Percentiles rank a stretch among this genome's conserved stretches.
These are phyloP conservation scores for Poeciliopsis presidionis DNA, from an alignment of 2,797 vertebrate species.

Conservation along the genomic window DNA sequence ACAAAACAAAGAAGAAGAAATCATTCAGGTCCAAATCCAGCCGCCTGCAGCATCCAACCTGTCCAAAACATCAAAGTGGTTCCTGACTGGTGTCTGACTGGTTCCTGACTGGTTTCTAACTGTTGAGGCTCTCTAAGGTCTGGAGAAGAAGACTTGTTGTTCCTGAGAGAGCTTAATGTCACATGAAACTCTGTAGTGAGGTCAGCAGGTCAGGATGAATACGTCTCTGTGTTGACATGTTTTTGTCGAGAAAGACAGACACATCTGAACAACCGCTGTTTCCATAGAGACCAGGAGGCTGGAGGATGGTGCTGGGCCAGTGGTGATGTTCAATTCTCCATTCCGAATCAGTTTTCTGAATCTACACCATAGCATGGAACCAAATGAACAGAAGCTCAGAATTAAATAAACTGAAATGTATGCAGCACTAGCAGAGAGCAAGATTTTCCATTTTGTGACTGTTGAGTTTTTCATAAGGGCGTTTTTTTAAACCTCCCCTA, in stretches of 20 bases:
- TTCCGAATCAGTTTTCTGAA: not conserved
- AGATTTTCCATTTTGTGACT: no score
- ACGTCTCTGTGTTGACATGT: conserved; percentile 1
- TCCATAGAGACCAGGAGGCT: not conserved
- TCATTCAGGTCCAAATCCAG: not conserved
- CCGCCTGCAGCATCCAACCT: not conserved
- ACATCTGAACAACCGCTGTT: not conserved
- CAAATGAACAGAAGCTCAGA: not conserved
- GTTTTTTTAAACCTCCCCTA: no score
- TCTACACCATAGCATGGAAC: not conserved
- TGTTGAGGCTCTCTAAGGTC: conserved; percentile 9
- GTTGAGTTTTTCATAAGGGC: no score
- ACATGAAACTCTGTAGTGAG: conserved; percentile 19
- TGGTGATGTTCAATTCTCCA: not conserved
- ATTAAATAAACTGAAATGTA: not conserved
- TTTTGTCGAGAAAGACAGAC: not conserved
- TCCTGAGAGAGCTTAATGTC: not conserved
- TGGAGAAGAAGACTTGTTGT: not conserved
- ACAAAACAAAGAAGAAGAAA: not conserved
- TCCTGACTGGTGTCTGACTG: not conserved
- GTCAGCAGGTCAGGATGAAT: conserved; percentile 22
- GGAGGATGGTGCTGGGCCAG: not conserved
- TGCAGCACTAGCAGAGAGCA: not conserved
- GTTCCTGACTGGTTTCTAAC: not conserved
- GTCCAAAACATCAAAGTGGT: not conserved